Evolutionary conservation across 1,140 invertebrate genomes (phyloP).

Genomic region (Bombus turneri): DNA sequence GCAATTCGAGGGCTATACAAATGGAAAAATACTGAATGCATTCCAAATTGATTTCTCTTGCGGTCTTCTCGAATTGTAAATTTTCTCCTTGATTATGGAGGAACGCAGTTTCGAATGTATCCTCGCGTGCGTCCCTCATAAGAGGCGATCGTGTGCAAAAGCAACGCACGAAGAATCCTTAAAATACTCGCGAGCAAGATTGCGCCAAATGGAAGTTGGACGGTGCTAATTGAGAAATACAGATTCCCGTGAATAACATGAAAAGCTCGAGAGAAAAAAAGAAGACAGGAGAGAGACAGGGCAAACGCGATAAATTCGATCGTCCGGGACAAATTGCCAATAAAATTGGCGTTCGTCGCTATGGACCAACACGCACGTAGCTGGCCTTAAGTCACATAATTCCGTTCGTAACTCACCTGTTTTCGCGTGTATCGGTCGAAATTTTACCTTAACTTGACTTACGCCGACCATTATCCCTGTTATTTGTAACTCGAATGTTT

Average conservation of each 20-base stretch:
- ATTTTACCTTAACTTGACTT: conserved; percentile 72
- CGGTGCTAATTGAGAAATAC: conserved; percentile 68
- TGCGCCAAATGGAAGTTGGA: conserved; percentile 33
- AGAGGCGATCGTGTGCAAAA: not conserved
- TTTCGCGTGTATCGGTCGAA: conserved; percentile 73
- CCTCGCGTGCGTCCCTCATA: conserved; percentile 6
- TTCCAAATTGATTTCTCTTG: not conserved
- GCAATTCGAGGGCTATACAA: not conserved
- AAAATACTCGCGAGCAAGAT: conserved; percentile 25
- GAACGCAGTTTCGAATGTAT: not conserved
- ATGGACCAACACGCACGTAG: conserved; percentile 41
- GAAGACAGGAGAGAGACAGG: not conserved
- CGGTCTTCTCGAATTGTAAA: not conserved
- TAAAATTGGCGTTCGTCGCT: conserved; percentile 60
- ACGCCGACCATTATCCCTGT: conserved; percentile 74
- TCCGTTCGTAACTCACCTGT: conserved; percentile 75
- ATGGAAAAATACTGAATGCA: not conserved
- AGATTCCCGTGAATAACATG: conserved; percentile 38
- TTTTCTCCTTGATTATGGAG: not conserved
- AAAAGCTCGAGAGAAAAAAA: conserved; percentile 4
- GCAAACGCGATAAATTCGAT: conserved; percentile 66
- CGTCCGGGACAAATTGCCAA: conserved; percentile 70
- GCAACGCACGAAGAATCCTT: not conserved
- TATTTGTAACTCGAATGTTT: conserved; percentile 50
- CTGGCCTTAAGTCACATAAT: conserved; percentile 73